Conservation (phyloP, 1,140 invertebrate species). For the Delia radicum region DNA sequence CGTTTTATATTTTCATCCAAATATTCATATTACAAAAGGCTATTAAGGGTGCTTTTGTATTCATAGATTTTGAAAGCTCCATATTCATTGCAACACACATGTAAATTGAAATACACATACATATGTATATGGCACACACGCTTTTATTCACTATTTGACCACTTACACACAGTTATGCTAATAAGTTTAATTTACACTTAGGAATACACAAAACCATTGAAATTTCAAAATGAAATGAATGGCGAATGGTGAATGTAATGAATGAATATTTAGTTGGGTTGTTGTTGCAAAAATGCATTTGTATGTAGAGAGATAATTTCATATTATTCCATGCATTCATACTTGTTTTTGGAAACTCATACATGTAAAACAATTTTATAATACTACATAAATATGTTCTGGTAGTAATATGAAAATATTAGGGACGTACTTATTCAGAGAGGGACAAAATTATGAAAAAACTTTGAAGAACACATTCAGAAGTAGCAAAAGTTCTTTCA, state of each 20-base stretch:
- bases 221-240: background rate
- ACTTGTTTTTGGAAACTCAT: background rate
- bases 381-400: background rate
- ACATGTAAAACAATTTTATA: background rate
- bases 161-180: background rate
- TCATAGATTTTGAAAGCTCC: no score
- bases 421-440: no score
- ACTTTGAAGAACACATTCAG: no score
- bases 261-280: background rate
- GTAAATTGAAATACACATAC: no score
- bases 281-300: background rate
- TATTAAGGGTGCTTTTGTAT: no score
- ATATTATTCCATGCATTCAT: background rate
- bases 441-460: no score
- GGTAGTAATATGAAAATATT: no score
- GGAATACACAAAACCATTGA: background rate
- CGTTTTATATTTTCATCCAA: no score
- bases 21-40: no score
- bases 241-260: background rate
- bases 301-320: background rate
- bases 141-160: background rate
- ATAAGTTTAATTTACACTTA: slow-evolving; percentile 1
- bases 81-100: no score
- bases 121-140: background rate
- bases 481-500: no score